Base-by-base conservation (phyloP, 2,797 vertebrate species). In the Malacoraja senta region DNA sequence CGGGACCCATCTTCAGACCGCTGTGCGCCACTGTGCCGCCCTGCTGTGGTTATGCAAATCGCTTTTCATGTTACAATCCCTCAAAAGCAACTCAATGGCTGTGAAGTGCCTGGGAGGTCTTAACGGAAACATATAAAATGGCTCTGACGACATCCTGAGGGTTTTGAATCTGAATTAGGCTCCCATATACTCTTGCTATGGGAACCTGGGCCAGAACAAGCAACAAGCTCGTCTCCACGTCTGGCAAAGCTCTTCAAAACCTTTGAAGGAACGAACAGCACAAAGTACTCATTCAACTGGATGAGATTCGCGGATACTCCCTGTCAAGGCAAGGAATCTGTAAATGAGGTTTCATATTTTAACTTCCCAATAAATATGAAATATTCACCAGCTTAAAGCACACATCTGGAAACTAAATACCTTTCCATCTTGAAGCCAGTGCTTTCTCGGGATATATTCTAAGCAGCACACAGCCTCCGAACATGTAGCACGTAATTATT, bases 401-500 rank as follows among this genome's bases (percentile, higher is more conserved):
- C 88, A 91, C 90, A 92, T 76, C 71, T 92, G 90, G 71, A 74
- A 53, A 29, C 72, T 74, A 35, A n/a, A 72, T 76, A n/a, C 29
- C 76, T 58, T 15, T 12, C 26, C 21, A 13, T 76, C 58, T 74
- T 76, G 10, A 92, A 15, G 72, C 71, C 2, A 13, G 38, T 12
- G 35, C 44, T 92, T 76, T 38, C 71, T 35, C 84, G 9, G 63
- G 32, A 35, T 65, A 19, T 88, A 53, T 74, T 86, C 1, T 91
- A 74, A 44, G n/a, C n/a, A n/a, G n/a, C n/a, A n/a, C n/a, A n/a
- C n/a, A n/a, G 90, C 24, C 38, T 74, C 72, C 13, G 58, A 86
- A 63, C 53, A 86, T 26, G 61, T 84, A 84, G 58, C 81, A 63
- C 53, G 32, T 92, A 76, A 92, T 92, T 92, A 92, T 92, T 92